Evolutionary conservation across 1,140 invertebrate genomes (phyloP), one percentile per base, ranked within the genome.

Genomic region (Acromyrmex echinatior): DNA sequence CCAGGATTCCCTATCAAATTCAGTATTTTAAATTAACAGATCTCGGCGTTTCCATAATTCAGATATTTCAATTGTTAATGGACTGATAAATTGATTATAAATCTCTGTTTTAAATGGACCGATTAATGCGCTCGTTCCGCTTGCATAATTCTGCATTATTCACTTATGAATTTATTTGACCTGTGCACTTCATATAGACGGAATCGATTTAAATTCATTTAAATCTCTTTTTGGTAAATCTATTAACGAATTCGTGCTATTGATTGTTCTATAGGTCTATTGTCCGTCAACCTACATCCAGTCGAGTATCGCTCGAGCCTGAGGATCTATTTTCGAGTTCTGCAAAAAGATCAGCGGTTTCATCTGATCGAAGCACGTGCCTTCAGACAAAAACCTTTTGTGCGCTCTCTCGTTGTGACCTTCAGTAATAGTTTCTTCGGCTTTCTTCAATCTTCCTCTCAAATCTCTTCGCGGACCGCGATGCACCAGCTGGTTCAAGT

Each of bases 311-410:
- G 28, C 25, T 21, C 58, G 66, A 71, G 14, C 10, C 39, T 0
- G 63, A 62, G 68, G 10, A 62, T 62, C 56, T 74, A 62, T 76
- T 62, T 51, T 35, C 5, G 45, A 74, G 28, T 60, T 82, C 53
- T 21, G 79, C 39, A 25, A 39, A 56, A 58, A 70, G 31, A 73
- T 62, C 39, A 28, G 25, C 39, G 18, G 5, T 74, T 84, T 84
- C 51, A 21, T 45, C 28, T 21, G 35, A 16, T 25, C 18, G 18
- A 31, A 28, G 21, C 16, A 82, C 21, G 35, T 74, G 56, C n/a
- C 18, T 31, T 0, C 53, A 45, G 9, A 73, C 16, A 71, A 82
- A 60, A 84, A 31, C n/a, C 25, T 25, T 39, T 81, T 53, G 31
- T 62, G 14, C 51, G 18, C 14, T 35, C n/a, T 49, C 7, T 21